These are phyloP conservation scores for Colius striatus DNA, from an alignment of 2,113 vertebrate species.

Conservation along the genomic window DNA sequence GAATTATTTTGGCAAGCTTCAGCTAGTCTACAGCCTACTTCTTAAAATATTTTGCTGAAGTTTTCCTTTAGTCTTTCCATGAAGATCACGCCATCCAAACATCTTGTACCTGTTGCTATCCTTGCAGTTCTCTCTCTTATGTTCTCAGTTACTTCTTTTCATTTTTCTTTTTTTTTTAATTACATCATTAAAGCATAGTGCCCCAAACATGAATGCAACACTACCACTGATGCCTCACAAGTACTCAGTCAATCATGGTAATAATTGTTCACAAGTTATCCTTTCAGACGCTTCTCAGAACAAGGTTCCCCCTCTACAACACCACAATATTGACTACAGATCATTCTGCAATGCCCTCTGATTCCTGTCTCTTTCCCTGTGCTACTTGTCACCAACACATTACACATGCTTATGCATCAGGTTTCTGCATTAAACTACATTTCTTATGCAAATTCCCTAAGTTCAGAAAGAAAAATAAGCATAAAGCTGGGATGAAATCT, in stretches of 20 bases:
- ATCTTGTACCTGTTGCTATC: not conserved
- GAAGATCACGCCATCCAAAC: not conserved
- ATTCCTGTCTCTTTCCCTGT: not conserved
- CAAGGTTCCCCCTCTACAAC: not conserved
- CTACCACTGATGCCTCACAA: not conserved
- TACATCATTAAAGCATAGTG: not conserved
- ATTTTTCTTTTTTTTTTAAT: rapidly evolving
- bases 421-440: not conserved
- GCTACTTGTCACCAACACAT: not conserved
- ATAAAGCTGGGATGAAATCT: not conserved
- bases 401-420: not conserved
- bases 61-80: not conserved
- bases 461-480: not conserved
- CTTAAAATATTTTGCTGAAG: not conserved
- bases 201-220: not conserved
- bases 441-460: not conserved
- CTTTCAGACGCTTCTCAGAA: not conserved
- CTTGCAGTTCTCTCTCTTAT: not conserved
- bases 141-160: not conserved
- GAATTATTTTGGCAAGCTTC: not conserved
- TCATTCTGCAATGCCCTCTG: not conserved
- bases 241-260: not conserved
- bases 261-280: not conserved
- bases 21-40: not conserved
- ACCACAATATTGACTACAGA: not conserved